Evolutionary conservation across 1,140 invertebrate species (phyloP).

Genomic region (Mya arenaria): DNA sequence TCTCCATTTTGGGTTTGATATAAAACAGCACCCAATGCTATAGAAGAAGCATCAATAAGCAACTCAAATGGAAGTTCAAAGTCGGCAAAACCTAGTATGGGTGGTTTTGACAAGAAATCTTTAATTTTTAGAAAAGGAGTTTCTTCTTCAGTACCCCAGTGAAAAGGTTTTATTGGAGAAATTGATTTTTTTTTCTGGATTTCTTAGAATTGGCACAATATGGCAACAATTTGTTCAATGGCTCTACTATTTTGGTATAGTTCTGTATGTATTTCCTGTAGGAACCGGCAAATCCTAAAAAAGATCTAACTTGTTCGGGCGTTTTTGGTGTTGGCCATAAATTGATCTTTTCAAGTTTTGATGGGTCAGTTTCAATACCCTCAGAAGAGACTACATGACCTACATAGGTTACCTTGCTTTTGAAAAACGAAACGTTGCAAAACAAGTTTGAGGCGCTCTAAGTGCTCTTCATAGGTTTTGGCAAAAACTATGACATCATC

Average conservation of each 20-base stretch:
- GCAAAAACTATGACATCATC: slow-evolving; percentile 17
- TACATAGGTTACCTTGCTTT: slow-evolving; percentile 56
- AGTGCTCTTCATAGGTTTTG: slow-evolving; percentile 11
- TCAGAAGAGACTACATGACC: slow-evolving; percentile 67
- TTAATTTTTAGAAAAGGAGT: too few species aligned
- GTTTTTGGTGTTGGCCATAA: slow-evolving; percentile 69
- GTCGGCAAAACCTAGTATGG: too few species aligned
- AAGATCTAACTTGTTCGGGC: slow-evolving; percentile 65
- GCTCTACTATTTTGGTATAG: slow-evolving; percentile 9
- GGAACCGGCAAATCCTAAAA: slow-evolving; percentile 68
- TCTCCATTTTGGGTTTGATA: slow-evolving; percentile 45
- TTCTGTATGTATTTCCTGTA: slow-evolving; percentile 69
- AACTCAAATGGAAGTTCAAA: too few species aligned
- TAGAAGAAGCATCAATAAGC: too few species aligned
- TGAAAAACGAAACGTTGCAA: slow-evolving; percentile 58
- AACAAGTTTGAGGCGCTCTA: slow-evolving; percentile 58
- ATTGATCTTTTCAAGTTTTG: slow-evolving; percentile 70
- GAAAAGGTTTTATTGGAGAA: too few species aligned
- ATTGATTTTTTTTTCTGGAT: too few species aligned
- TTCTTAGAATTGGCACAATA: too few species aligned
- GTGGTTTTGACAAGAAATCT: too few species aligned
- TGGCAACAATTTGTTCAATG: too few species aligned
- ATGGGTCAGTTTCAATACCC: slow-evolving; percentile 63
- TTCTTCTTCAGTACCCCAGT: too few species aligned
- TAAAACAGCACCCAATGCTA: too few species aligned